phyloP scores from a whole-genome alignment of 1,140 invertebrate genomes.

The Pseudoatta argentina region DNA sequence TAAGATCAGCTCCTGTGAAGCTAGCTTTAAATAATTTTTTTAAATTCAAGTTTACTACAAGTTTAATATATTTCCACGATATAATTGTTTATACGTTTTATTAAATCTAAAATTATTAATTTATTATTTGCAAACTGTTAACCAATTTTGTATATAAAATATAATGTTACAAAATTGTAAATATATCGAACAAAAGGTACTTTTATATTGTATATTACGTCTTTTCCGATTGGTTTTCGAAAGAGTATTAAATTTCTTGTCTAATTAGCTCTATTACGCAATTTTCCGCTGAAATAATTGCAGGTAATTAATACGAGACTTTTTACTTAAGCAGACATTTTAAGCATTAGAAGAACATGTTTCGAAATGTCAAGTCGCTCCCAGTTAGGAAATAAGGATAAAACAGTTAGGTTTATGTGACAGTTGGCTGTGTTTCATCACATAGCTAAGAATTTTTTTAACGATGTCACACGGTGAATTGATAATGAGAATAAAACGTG shows the following conservation, averaged over 20 bases:
- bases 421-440: neutral
- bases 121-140: neutral
- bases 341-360: neutral
- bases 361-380: conserved; percentile 17
- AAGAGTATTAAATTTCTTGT: neutral
- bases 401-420: conserved; percentile 1
- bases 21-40: neutral
- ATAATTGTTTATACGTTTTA: neutral
- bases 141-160: neutral
- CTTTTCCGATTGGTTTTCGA: neutral
- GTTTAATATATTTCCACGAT: neutral
- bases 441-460: neutral
- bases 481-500: neutral
- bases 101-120: neutral
- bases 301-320: neutral
- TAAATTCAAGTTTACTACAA: neutral
- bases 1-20: no score
- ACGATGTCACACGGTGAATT: neutral
- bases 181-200: neutral
- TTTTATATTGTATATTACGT: neutral
- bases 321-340: neutral
- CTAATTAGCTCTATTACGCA: neutral
- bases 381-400: conserved; percentile 4
- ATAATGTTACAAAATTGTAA: neutral
- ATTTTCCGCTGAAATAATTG: neutral